phyloP scores from a whole-genome alignment of 2,113 vertebrate genomes.

The Oreochromis tanganicae region DNA sequence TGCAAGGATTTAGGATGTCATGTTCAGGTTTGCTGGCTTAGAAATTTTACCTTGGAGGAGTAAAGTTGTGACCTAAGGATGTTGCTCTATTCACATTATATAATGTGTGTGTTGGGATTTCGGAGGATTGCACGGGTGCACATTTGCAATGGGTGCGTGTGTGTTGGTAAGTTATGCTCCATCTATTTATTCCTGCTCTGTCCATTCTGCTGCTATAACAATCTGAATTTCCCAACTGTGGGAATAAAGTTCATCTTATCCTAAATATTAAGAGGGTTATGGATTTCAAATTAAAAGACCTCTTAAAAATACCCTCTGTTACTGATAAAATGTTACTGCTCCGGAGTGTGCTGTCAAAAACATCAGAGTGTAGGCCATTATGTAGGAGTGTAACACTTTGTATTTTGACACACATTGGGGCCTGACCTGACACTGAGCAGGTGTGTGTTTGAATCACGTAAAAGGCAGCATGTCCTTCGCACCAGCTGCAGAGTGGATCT shows the following conservation, averaged over 20 bases:
- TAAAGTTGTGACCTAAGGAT: not conserved
- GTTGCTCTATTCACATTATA: not conserved
- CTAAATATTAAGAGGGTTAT: not conserved
- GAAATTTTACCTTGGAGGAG: not conserved
- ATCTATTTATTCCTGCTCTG: not conserved
- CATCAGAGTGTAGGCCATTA: not conserved
- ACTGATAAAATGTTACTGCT: not conserved
- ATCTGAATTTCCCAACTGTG: not conserved
- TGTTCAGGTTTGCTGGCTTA: not conserved
- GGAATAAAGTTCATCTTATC: not conserved
- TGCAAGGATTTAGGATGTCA: not conserved
- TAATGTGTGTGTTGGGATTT: not conserved
- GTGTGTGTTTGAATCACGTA: slow-evolving; percentile 31
- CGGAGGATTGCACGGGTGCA: not conserved
- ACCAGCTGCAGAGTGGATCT: slow-evolving; percentile 37
- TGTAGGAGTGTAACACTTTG: not conserved
- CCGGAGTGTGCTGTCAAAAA: not conserved
- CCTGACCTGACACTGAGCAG: slow-evolving; percentile 47
- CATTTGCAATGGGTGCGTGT: not conserved
- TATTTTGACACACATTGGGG: slow-evolving; percentile 44
- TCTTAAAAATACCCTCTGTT: not conserved
- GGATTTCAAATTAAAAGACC: not conserved
- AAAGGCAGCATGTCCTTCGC: slow-evolving; percentile 42
- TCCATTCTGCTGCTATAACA: not conserved
- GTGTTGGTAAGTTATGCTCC: not conserved